Evolutionary conservation across 2,888 invertebrate species (phyloP).

Genomic region (Pachydiplax longipennis): DNA sequence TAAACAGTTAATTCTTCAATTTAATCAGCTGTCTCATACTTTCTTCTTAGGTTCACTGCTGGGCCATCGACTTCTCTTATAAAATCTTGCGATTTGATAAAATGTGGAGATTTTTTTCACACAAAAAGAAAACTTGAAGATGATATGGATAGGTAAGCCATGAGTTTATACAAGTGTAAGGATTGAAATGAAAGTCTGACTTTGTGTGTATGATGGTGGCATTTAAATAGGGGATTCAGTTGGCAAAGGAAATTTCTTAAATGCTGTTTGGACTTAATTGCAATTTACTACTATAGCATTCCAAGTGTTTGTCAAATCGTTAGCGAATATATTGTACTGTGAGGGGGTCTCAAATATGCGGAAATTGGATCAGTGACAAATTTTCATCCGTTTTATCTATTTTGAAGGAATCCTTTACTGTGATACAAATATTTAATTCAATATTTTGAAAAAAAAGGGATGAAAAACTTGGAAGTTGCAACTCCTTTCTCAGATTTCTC

Average conservation of each 20-base stretch:
- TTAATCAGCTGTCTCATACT: background rate
- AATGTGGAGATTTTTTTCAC: conserved; percentile 6
- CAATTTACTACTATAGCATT: background rate
- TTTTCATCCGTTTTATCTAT: background rate
- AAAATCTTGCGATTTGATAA: background rate
- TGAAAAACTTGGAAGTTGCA: background rate
- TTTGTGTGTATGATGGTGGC: conserved; percentile 29
- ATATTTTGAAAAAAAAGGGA: background rate
- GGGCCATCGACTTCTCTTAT: background rate
- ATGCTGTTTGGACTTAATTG: background rate
- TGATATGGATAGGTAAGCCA: background rate
- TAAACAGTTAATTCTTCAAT: background rate
- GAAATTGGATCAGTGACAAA: background rate
- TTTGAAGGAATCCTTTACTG: background rate
- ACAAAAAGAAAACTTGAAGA: conserved; percentile 28
- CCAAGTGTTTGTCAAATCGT: background rate
- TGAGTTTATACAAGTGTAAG: background rate
- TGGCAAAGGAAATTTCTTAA: background rate
- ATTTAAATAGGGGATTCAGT: conserved; percentile 37
- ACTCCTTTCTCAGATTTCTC: background rate
- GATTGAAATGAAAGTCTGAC: background rate
- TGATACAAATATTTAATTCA: background rate
- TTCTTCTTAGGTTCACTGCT: background rate
- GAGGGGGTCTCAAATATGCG: background rate
- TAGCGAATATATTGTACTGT: background rate